phyloP scores from a whole-genome alignment of 2,113 vertebrate genomes.

The Cricetomys ansorgei region DNA sequence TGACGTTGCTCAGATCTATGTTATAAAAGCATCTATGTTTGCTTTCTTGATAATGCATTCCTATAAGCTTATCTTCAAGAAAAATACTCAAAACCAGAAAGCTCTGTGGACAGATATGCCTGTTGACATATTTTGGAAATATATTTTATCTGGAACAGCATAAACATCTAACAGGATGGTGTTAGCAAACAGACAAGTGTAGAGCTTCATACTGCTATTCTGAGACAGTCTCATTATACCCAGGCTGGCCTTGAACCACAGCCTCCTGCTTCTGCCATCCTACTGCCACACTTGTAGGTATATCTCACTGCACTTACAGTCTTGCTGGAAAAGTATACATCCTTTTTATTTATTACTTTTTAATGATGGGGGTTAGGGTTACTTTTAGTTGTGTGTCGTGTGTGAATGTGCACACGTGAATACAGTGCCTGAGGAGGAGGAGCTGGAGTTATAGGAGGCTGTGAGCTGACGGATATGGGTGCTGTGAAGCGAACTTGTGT shows the following conservation, averaged over 20 bases:
- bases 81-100: not conserved
- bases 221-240: not conserved
- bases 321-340: not conserved
- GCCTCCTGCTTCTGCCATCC: not conserved
- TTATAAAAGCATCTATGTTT: conserved; percentile 30
- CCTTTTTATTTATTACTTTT: conserved; percentile 12
- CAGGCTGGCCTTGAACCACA: not conserved
- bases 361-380: not conserved
- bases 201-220: not conserved
- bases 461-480: not conserved
- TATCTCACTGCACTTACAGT: not conserved
- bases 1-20: conserved; percentile 20
- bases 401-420: not conserved
- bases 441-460: not conserved
- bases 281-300: not conserved
- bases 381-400: not conserved
- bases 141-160: not conserved
- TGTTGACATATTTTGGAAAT: conserved; percentile 3
- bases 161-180: not conserved
- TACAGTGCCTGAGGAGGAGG: not conserved
- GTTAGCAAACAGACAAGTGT: conserved; percentile 4
- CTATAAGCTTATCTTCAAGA: conserved; percentile 19
- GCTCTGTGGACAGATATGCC: not conserved
- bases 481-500: not conserved
- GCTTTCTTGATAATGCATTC: not conserved